A percentile compares a stretch with the other conserved stretches of the same genome.
Evolutionary conservation across 2,888 invertebrate species (phyloP).

Genomic region (Nycteola revayana): DNA sequence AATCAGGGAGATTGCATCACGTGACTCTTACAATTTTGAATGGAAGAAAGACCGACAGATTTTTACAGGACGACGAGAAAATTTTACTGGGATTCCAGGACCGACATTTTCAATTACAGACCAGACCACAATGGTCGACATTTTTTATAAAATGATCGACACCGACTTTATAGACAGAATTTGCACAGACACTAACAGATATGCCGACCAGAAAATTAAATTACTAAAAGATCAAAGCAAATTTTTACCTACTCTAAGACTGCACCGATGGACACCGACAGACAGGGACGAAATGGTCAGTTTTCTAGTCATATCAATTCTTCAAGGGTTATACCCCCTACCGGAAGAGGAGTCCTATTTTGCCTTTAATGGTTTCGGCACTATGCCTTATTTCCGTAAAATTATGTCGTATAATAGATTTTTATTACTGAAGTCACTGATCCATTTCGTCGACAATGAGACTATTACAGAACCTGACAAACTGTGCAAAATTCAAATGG

Average conservation of each 20-base stretch:
- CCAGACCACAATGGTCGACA: constrained; percentile 11
- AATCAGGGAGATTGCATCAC: constrained; percentile 5
- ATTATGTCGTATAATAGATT: constrained; percentile 31
- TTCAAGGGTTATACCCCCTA: constrained; percentile 26
- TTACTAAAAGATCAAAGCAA: constrained; percentile 2
- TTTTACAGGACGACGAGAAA: constrained; percentile 11
- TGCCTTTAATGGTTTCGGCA: constrained; percentile 26
- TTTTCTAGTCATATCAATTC: constrained; percentile 19
- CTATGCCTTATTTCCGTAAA: constrained; percentile 25
- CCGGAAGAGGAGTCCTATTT: constrained; percentile 20
- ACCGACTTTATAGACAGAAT: constrained; percentile 5
- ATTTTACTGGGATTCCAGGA: constrained; percentile 7
- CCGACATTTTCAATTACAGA: constrained; percentile 6
- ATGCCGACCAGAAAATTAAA: constrained; percentile 3
- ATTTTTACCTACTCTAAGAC: neutral
- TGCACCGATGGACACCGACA: constrained; percentile 17
- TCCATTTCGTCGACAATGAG: constrained; percentile 27
- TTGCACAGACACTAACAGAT: constrained; percentile 6
- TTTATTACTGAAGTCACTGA: constrained; percentile 18
- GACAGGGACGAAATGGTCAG: too few species aligned
- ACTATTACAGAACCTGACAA: constrained; percentile 8
- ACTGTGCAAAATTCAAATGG: constrained; percentile 26
- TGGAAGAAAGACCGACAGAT: constrained; percentile 7
- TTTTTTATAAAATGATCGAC: constrained; percentile 12
- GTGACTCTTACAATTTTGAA: constrained; percentile 6